A percentile compares a stretch with the other conserved stretches of the same genome.
Evolutionary conservation across 2,113 vertebrate genomes (phyloP).

Genomic region (Dromaius novaehollandiae): DNA sequence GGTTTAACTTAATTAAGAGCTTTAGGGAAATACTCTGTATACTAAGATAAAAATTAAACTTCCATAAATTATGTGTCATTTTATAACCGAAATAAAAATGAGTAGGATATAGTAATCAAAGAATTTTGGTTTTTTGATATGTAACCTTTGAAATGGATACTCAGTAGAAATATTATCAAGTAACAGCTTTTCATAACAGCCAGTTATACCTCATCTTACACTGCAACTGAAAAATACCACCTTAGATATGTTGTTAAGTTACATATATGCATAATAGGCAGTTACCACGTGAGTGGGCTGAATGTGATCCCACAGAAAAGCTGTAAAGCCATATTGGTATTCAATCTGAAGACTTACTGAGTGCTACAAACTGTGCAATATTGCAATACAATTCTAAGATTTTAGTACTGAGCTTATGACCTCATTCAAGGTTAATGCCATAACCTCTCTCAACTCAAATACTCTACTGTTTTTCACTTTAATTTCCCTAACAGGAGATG

Average conservation of each 20-base stretch:
- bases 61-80: not conserved
- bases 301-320: slow-evolving; percentile 41
- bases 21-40: not conserved
- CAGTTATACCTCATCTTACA: not conserved
- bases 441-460: slow-evolving; percentile 36
- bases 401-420: slow-evolving; percentile 6
- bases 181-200: not conserved
- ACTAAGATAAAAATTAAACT: not conserved
- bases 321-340: slow-evolving; percentile 5
- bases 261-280: not conserved
- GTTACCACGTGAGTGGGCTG: slow-evolving; percentile 4
- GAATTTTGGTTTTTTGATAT: not conserved
- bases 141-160: not conserved
- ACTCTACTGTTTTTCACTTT: not conserved
- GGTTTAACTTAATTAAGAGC: not conserved
- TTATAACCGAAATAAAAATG: not conserved
- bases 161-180: not conserved
- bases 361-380: not conserved
- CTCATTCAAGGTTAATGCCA: slow-evolving; percentile 11
- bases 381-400: not conserved
- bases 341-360: not conserved
- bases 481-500: not conserved
- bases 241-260: not conserved
- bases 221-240: not conserved
- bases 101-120: not conserved